Conservation (phyloP, 2,888 invertebrate species). For the Galerucella pusilla region DNA sequence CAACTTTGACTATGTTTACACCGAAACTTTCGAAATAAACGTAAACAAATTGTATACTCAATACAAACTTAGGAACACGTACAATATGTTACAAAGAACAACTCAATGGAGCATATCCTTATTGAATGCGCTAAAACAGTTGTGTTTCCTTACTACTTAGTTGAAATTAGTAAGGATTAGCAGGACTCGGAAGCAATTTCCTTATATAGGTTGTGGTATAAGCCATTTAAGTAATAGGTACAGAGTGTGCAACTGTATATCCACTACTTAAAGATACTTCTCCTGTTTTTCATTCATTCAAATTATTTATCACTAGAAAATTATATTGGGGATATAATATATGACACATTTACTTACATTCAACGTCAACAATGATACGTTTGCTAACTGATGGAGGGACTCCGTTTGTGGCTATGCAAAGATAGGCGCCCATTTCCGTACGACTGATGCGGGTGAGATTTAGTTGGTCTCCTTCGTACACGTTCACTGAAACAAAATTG, state of each 20-base stretch:
- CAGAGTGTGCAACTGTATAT: too few species aligned
- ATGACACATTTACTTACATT: constrained; percentile 75
- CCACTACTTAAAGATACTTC: too few species aligned
- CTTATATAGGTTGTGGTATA: not conserved
- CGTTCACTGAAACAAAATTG: constrained; percentile 74
- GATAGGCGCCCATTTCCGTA: constrained; percentile 88
- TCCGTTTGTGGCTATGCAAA: constrained; percentile 87
- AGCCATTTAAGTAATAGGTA: not conserved
- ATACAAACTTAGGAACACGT: constrained; percentile 3
- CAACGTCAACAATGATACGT: constrained; percentile 90
- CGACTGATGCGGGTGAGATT: constrained; percentile 88
- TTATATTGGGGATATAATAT: constrained; percentile 47
- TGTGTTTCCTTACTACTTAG: not conserved
- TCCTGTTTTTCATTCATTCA: too few species aligned
- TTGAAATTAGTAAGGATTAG: not conserved
- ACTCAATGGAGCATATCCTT: not conserved
- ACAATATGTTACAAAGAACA: not conserved
- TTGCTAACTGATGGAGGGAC: constrained; percentile 93
- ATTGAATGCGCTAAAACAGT: not conserved
- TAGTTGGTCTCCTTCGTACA: constrained; percentile 86
- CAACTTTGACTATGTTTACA: constrained; percentile 11
- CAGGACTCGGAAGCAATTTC: not conserved
- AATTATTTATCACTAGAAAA: constrained; percentile 4
- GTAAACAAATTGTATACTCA: constrained; percentile 20
- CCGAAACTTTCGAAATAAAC: constrained; percentile 15